A percentile compares a stretch with the other conserved stretches of the same genome.
Conservation (phyloP, 92 coral and sea anemone genomes). For the Palythoa heliodiscus region DNA sequence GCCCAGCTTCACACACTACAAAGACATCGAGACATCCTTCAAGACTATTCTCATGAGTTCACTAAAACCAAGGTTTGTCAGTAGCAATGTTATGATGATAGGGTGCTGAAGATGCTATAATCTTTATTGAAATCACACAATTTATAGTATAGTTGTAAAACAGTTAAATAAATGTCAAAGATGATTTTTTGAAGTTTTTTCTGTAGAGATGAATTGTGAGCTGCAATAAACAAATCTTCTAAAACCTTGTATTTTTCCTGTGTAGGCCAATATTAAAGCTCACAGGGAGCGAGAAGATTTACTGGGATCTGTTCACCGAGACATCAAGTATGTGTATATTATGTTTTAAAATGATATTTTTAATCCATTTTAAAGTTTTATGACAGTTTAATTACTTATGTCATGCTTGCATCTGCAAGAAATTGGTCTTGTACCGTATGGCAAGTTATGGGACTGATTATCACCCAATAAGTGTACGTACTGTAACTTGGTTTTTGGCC, state of each 20-base stretch:
- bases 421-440: too few species aligned
- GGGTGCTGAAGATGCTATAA: too few species aligned
- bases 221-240: too few species aligned
- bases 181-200: too few species aligned
- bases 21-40: conserved; percentile 95
- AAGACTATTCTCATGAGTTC: conserved; percentile 97
- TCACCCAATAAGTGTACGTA: too few species aligned
- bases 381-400: too few species aligned
- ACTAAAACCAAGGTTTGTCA: conserved; percentile 88
- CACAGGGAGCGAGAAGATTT: conserved; percentile 93
- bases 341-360: neutral
- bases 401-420: neutral
- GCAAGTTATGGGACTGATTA: too few species aligned
- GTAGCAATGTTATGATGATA: neutral
- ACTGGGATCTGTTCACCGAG: conserved; percentile 89
- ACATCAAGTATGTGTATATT: conserved; percentile 59
- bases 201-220: too few species aligned
- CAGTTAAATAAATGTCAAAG: too few species aligned
- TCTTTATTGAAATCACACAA: too few species aligned
- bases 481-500: neutral
- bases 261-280: conserved; percentile 93
- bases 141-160: neutral
- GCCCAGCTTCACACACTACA: conserved; percentile 96
- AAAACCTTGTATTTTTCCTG: neutral
- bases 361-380: too few species aligned